These are phyloP conservation scores for Emydocephalus ijimae DNA, from an alignment of 2,113 vertebrate species.

Conservation along the genomic window DNA sequence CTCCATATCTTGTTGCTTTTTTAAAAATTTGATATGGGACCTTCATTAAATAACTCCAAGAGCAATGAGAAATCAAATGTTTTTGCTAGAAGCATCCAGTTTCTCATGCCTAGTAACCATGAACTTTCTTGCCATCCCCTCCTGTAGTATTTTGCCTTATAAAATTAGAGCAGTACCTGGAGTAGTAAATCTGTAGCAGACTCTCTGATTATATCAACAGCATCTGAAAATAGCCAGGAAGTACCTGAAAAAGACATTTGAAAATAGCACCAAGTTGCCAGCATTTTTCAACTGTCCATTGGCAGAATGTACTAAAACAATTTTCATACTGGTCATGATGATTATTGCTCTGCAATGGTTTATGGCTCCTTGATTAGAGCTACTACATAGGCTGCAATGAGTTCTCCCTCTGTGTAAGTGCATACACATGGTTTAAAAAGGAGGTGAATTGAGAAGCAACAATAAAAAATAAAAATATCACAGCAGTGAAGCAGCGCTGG, in stretches of 20 bases:
- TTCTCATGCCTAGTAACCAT: neutral
- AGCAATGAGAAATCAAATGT: neutral
- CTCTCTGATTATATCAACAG: neutral
- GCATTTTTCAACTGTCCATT: neutral
- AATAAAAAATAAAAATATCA: neutral
- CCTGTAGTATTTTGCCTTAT: neutral
- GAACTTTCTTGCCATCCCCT: neutral
- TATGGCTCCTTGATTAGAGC: neutral
- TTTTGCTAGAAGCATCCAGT: neutral
- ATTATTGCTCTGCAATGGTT: neutral
- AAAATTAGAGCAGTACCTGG: neutral
- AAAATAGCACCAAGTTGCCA: neutral
- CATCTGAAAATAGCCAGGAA: neutral
- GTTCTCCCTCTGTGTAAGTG: neutral
- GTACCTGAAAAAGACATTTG: neutral
- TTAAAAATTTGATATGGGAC: neutral
- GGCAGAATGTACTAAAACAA: neutral
- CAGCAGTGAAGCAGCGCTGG: neutral
- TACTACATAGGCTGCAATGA: neutral
- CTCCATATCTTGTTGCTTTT: neutral
- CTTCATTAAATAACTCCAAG: neutral
- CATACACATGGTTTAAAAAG: neutral
- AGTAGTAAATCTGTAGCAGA: neutral
- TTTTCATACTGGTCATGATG: neutral
- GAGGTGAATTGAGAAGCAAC: neutral